Evolutionary conservation across 2,113 vertebrate species (phyloP).

Genomic region (Picathartes gymnocephalus): DNA sequence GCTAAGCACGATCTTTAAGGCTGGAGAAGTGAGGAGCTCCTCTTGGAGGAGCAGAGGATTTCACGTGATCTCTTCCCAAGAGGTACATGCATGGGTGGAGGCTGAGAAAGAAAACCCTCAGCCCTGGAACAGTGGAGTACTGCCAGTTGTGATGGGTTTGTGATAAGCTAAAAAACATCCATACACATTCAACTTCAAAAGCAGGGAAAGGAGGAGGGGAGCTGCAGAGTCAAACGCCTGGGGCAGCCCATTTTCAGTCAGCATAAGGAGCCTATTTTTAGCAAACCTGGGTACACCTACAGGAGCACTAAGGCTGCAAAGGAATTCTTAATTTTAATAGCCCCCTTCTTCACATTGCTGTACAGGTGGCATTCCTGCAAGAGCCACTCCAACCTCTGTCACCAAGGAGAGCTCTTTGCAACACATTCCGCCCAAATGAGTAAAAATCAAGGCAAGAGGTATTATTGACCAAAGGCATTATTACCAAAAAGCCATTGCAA

Average conservation of each 20-base stretch:
- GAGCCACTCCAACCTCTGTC: background rate
- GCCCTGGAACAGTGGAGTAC: background rate
- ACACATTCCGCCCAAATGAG: fast-evolving
- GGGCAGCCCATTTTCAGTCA: constrained; percentile 39
- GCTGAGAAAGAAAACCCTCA: constrained; percentile 58
- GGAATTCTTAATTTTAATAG: background rate
- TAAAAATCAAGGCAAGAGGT: background rate
- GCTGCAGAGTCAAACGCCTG: background rate
- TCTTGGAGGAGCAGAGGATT: background rate
- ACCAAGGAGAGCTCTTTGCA: background rate
- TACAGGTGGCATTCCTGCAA: background rate
- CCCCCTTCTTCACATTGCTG: background rate
- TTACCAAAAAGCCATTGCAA: background rate
- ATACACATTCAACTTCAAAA: constrained; percentile 47
- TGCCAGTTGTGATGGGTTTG: constrained; percentile 23
- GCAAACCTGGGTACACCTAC: background rate
- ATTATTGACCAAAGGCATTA: background rate
- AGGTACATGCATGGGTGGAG: constrained; percentile 31
- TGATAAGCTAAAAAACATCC: constrained; percentile 46
- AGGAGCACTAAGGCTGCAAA: background rate
- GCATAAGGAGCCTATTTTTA: constrained; percentile 26
- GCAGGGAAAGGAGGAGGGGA: constrained; percentile 38
- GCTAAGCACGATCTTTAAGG: background rate
- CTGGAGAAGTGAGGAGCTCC: background rate
- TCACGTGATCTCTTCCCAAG: background rate